Conservation (phyloP, 2,888 invertebrate genomes). For the Mimachlamys varia region DNA sequence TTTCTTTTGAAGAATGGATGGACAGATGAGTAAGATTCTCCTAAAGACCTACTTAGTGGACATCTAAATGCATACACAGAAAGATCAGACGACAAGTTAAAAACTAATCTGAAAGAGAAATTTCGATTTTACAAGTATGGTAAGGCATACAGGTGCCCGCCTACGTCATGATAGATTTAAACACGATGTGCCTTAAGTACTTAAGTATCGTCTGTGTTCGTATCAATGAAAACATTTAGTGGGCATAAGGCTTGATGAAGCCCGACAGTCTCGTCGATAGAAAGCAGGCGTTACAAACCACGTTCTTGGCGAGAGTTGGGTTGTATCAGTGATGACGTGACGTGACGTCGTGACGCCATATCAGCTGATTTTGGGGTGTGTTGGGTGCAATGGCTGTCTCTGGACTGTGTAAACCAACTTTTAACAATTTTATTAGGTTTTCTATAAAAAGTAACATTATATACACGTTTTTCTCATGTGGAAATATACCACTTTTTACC, state of each 20-base stretch:
- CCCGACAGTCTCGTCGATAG: background rate
- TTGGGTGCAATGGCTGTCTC: background rate
- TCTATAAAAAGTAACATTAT: too few relatives aligned
- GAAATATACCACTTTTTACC: too few relatives aligned
- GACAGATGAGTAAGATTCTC: too few relatives aligned
- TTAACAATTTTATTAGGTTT: too few relatives aligned
- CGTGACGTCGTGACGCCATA: background rate
- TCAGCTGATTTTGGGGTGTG: background rate
- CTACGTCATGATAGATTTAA: background rate
- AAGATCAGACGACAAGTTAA: too few relatives aligned
- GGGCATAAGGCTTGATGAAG: background rate
- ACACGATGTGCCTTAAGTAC: background rate
- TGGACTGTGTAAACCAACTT: too few relatives aligned
- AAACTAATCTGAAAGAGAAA: background rate
- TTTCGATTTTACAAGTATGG: background rate
- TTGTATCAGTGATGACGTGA: background rate
- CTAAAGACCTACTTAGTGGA: too few relatives aligned
- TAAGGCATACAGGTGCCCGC: background rate
- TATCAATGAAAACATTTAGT: background rate
- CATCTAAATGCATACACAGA: too few relatives aligned
- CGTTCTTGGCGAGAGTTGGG: background rate
- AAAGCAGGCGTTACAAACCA: constrained; percentile 2
- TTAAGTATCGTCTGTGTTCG: background rate
- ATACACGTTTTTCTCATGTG: too few relatives aligned
- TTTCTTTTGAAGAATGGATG: too few relatives aligned